phyloP scores from a whole-genome alignment of 2,113 vertebrate genomes.

The Perca schrenkii region DNA sequence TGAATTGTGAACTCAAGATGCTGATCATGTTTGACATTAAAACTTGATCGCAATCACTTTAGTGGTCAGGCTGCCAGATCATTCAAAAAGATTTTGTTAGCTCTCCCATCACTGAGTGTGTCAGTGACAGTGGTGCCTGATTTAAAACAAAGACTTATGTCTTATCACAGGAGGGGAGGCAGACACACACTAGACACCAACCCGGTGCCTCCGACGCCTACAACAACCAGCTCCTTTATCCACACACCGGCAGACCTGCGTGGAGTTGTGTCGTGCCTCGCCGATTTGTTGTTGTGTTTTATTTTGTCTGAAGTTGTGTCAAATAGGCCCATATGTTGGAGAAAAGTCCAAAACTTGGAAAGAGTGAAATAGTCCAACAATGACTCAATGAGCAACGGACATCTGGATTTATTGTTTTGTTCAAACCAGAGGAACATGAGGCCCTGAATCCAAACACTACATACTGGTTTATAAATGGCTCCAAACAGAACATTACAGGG shows the following conservation, averaged over 20 bases:
- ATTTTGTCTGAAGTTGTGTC: conserved; percentile 49
- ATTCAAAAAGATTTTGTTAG: conserved; percentile 5
- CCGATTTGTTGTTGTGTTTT: conserved; percentile 31
- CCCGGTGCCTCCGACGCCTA: conserved; percentile 17
- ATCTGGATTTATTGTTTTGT: conserved; percentile 57
- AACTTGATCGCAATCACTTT: conserved; percentile 38
- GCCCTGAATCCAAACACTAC: conserved; percentile 45
- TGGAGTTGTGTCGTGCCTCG: not conserved
- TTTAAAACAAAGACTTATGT: conserved; percentile 43
- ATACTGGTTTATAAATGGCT: conserved; percentile 27
- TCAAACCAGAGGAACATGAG: conserved; percentile 36
- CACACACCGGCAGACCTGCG: not conserved
- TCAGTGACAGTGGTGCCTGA: conserved; percentile 21
- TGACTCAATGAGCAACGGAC: conserved; percentile 54
- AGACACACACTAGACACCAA: conserved; percentile 11
- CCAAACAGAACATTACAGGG: conserved; percentile 9
- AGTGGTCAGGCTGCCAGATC: not conserved
- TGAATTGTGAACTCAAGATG: conserved; percentile 17
- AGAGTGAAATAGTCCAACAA: conserved; percentile 31
- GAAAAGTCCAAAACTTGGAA: conserved; percentile 33
- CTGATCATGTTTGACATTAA: conserved; percentile 60
- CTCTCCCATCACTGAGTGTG: conserved; percentile 7
- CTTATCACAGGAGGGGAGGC: conserved; percentile 38
- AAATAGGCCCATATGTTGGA: conserved; percentile 50
- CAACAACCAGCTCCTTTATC: not conserved